phyloP scores from a whole-genome alignment of 2,888 invertebrate species.

The Sarcophaga variegata region DNA sequence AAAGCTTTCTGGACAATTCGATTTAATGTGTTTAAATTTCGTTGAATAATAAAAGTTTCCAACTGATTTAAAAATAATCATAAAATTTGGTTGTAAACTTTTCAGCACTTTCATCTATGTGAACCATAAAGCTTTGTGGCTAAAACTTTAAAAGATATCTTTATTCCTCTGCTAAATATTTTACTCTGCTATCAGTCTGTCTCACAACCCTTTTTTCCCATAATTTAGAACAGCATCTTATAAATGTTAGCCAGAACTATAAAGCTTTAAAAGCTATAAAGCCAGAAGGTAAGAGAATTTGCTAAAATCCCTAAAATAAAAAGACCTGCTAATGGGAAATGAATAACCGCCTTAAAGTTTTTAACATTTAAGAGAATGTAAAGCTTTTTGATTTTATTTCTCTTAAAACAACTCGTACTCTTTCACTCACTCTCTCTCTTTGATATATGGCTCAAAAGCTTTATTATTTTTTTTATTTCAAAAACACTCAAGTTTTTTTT shows the following conservation, averaged over 20 bases:
- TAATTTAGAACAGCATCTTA: too few species aligned
- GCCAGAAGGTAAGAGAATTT: neutral
- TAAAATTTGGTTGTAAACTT: neutral
- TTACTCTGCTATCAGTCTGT: too few species aligned
- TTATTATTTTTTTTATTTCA: too few species aligned
- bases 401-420: neutral
- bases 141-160: too few species aligned
- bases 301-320: neutral
- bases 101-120: neutral
- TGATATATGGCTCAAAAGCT: too few species aligned
- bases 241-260: too few species aligned
- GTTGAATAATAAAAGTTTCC: neutral
- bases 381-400: neutral
- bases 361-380: neutral
- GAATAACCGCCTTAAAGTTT: constrained; percentile 9
- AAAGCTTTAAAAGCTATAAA: neutral
- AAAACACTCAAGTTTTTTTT: too few species aligned
- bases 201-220: too few species aligned
- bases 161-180: neutral
- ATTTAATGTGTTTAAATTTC: neutral
- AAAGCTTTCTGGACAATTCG: too few species aligned
- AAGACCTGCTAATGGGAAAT: neutral
- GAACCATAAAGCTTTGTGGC: neutral
- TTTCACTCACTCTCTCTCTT: too few species aligned
- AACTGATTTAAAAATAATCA: neutral